Evolutionary conservation across 2,113 vertebrate species (phyloP).

Genomic region (Phylloscopus trochiloides): DNA sequence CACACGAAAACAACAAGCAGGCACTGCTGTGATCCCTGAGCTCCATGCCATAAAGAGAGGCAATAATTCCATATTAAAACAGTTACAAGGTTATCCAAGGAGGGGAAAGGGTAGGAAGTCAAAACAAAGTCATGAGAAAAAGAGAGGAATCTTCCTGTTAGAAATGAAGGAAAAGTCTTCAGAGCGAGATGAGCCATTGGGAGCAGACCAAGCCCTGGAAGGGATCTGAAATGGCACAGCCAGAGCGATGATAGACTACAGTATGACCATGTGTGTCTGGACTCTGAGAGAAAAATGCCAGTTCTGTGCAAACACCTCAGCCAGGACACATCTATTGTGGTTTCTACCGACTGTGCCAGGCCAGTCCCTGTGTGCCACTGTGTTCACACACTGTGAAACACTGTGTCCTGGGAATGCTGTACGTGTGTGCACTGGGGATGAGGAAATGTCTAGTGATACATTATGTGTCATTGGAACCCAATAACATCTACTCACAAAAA

Average conservation of each 20-base stretch:
- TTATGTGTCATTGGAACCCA: background rate
- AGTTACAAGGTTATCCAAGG: background rate
- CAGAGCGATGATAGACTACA: fast-evolving
- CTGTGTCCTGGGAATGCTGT: background rate
- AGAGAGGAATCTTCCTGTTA: background rate
- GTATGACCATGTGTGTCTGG: background rate
- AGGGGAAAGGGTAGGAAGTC: background rate
- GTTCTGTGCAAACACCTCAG: background rate
- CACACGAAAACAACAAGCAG: background rate
- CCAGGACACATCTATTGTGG: background rate
- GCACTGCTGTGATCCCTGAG: background rate
- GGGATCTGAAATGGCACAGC: background rate
- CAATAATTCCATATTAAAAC: background rate
- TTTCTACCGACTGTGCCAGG: background rate
- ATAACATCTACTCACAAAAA: background rate
- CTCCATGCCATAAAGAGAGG: background rate
- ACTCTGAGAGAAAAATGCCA: background rate
- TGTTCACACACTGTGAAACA: background rate
- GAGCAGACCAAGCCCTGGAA: background rate
- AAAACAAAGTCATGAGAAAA: background rate
- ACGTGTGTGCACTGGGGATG: fast-evolving
- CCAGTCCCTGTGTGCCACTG: background rate
- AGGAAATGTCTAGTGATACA: background rate
- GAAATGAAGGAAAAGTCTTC: background rate
- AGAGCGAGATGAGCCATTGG: background rate